Conservation (phyloP, 35 echinoderm and acorn worm species). For the Anneissia japonica region DNA sequence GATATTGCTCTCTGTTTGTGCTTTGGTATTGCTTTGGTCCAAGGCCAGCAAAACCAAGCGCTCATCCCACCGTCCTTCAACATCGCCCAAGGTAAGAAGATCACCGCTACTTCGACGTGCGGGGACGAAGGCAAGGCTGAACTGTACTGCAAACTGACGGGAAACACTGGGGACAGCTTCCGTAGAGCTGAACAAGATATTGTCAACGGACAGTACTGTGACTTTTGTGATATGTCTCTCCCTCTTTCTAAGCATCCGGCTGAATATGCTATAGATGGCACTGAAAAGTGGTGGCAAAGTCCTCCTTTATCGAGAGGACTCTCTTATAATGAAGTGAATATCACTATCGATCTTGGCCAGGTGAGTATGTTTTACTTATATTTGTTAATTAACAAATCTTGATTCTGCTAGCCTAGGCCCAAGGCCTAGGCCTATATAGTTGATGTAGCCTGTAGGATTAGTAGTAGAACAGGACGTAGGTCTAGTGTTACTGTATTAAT, state of each 20-base stretch:
- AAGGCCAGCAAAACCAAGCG: neutral
- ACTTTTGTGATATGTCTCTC: neutral
- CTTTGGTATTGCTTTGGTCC: neutral
- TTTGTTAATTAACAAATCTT: neutral
- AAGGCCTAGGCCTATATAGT: too few relatives aligned
- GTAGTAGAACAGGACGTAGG: too few relatives aligned
- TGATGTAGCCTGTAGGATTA: too few relatives aligned
- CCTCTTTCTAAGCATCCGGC: neutral
- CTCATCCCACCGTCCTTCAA: conserved; percentile 10
- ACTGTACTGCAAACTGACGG: conserved; percentile 28
- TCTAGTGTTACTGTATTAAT: too few relatives aligned
- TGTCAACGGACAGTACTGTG: conserved; percentile 26
- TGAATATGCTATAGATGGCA: conserved; percentile 2
- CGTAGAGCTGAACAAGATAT: neutral
- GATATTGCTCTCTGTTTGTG: neutral
- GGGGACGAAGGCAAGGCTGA: conserved; percentile 12
- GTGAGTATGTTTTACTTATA: neutral
- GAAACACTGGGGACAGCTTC: neutral
- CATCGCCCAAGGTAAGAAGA: conserved; percentile 24
- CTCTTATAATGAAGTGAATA: conserved; percentile 8
- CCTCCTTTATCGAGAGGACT: conserved; percentile 21
- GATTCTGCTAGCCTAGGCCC: too few relatives aligned
- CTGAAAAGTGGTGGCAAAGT: conserved; percentile 35
- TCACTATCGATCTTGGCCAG: conserved; percentile 18
- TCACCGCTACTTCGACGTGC: conserved; percentile 17